Base-by-base conservation (phyloP, 2,113 vertebrate species). In the Callithrix jacchus region DNA sequence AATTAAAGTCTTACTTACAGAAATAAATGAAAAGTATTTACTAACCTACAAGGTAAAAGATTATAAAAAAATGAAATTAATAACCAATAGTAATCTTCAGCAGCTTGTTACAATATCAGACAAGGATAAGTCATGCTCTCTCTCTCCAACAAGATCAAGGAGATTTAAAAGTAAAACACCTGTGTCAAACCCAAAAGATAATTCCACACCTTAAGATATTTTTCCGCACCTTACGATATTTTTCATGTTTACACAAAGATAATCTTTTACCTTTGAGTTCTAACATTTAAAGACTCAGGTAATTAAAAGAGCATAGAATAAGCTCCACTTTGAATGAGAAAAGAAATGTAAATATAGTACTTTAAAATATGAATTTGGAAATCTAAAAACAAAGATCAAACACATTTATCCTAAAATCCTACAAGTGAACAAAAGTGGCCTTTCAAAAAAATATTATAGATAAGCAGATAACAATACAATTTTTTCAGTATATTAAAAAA, bases 371-470 rank as follows among this genome's bases (percentile, higher is more conserved):
- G 71, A 93, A 89, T 79, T 86, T 81, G 71, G 40, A 82, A 85
- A 87, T 81, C 73, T 89, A 84, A 89, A 92, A 91, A 37, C 37
- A 96, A 87, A 94, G 71, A 94, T 95, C 42, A 96, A 93, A 37
- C n/a, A 81, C 12, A 86, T 23, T 66, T 92, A 68, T 77, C 32
- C 45, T 87, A 82, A 87, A 68, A 85, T 85, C 70, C n/a, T 79
- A 16, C n/a, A 77, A 11, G 37, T 54, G 32, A 77, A 70, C 58
- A 73, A 93, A 90, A 37, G 14, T 47, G 20, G 66, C 18, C 47
- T 94, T 91, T 94, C 14, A 66, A 81, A 71, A 49, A 52, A 83
- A 40, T 42, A 58, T 30, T 66, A 2, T 27, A 37, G 35, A 81
- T 16, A 85, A 18, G 45, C 30, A 85, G 58, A 18, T 56, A 89